Percentiles rank a stretch among this genome's conserved stretches.
These are phyloP conservation scores for Leptinotarsa lineolata DNA, from an alignment of 1,140 invertebrate genomes.

Conservation along the genomic window DNA sequence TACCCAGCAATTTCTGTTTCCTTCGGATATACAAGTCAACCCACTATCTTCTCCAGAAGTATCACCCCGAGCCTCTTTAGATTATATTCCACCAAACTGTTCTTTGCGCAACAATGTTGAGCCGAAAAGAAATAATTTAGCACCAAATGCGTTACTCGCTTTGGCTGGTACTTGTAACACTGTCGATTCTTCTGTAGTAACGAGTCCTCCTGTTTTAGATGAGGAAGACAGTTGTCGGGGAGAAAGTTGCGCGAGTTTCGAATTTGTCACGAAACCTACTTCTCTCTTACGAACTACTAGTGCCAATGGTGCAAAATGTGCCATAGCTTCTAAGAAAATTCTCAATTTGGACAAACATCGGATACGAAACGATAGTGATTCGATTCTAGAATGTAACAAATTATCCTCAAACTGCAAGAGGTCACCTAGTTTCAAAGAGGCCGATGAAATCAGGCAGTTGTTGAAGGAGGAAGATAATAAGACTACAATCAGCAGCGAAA, in stretches of 20 bases:
- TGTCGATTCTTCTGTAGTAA: constrained; percentile 54
- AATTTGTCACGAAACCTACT: constrained; percentile 59
- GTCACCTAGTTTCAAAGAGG: constrained; percentile 55
- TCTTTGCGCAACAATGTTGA: constrained; percentile 49
- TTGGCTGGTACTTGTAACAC: constrained; percentile 53
- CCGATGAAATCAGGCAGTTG: constrained; percentile 52
- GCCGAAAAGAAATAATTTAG: constrained; percentile 55
- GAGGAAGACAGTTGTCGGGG: constrained; percentile 58
- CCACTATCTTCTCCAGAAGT: constrained; percentile 58
- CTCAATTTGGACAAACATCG: constrained; percentile 49
- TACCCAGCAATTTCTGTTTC: constrained; percentile 64
- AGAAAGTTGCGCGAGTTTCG: constrained; percentile 68
- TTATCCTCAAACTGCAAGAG: constrained; percentile 50
- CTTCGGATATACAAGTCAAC: constrained; percentile 64
- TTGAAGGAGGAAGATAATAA: constrained; percentile 58
- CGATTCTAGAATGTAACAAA: constrained; percentile 53
- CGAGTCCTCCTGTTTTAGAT: constrained; percentile 54
- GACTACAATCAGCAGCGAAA: constrained; percentile 59
- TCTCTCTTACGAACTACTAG: constrained; percentile 45
- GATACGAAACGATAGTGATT: constrained; percentile 51
- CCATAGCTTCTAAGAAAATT: constrained; percentile 29
- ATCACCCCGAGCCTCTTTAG: constrained; percentile 57
- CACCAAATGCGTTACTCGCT: constrained; percentile 57
- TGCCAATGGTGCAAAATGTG: constrained; percentile 43
- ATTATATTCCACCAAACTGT: constrained; percentile 58